Evolutionary conservation across 2,888 invertebrate species (phyloP).

Genomic region (Allygus modestus): DNA sequence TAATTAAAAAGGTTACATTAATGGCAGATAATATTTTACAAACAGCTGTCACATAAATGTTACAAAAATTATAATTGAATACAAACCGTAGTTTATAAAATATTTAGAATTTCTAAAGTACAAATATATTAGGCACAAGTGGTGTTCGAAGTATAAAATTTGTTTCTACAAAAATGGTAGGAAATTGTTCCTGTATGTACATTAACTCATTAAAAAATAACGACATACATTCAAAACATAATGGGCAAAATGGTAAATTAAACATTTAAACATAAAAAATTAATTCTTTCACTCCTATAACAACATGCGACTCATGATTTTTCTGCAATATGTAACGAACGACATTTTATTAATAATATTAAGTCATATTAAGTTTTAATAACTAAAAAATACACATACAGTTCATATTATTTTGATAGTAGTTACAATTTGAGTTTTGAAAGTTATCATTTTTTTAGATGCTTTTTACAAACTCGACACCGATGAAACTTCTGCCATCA

Average conservation of each 20-base stretch:
- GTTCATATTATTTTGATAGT: not conserved
- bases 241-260: not conserved
- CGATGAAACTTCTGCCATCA: not conserved
- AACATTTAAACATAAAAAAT: constrained; percentile 14
- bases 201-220: constrained; percentile 27
- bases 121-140: constrained; percentile 18
- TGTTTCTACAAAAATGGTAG: constrained; percentile 25
- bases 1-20: constrained; percentile 7
- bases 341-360: not conserved
- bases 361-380: not conserved
- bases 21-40: constrained; percentile 24
- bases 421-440: too few species aligned
- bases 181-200: constrained; percentile 32
- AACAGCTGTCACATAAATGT: not conserved
- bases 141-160: constrained; percentile 34
- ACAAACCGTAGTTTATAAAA: not conserved
- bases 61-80: not conserved
- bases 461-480: too few species aligned
- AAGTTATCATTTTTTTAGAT: too few species aligned
- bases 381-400: not conserved
- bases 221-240: constrained; percentile 4
- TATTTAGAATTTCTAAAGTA: constrained; percentile 36
- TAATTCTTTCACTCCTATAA: not conserved
- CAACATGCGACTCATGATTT: not conserved
- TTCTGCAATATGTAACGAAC: not conserved